These are phyloP conservation scores for Cichlasoma orientale DNA, from an alignment of 2,797 vertebrate genomes.

Conservation along the genomic window DNA sequence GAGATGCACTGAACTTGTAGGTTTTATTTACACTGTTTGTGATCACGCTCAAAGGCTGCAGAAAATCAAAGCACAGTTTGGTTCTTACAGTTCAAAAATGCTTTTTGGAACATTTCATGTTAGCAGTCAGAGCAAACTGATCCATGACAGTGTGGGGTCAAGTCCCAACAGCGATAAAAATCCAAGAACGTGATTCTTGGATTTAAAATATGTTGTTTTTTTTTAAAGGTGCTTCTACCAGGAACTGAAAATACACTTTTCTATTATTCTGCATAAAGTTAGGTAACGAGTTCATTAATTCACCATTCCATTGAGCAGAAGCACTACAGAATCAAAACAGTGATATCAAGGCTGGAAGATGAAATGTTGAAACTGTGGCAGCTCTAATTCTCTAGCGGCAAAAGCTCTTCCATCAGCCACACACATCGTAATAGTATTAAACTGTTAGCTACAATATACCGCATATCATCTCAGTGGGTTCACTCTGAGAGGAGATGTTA, in stretches of 20 bases:
- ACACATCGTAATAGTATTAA: conserved; percentile 13
- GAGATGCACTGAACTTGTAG: neutral
- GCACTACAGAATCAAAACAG: neutral
- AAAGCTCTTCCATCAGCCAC: conserved; percentile 12
- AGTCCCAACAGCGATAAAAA: neutral
- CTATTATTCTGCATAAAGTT: neutral
- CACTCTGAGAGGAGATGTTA: conserved; percentile 32
- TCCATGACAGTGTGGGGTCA: conserved; percentile 4
- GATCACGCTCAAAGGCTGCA: neutral
- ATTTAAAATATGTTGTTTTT: neutral
- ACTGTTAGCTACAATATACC: conserved; percentile 9
- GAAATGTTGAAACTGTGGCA: neutral
- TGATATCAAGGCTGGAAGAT: neutral
- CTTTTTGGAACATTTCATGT: neutral
- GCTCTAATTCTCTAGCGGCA: conserved; percentile 10
- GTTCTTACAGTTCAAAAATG: conserved; percentile 4
- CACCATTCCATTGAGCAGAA: neutral
- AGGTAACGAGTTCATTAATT: neutral
- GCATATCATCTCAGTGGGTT: conserved; percentile 14
- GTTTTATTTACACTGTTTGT: neutral
- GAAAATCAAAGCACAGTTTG: conserved; percentile 20
- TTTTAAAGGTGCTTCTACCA: neutral
- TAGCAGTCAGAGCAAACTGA: conserved; percentile 16
- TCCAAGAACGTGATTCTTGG: neutral
- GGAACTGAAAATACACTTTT: neutral